These are phyloP conservation scores for Deroplatys truncata DNA, from an alignment of 2,888 invertebrate species.

Conservation along the genomic window DNA sequence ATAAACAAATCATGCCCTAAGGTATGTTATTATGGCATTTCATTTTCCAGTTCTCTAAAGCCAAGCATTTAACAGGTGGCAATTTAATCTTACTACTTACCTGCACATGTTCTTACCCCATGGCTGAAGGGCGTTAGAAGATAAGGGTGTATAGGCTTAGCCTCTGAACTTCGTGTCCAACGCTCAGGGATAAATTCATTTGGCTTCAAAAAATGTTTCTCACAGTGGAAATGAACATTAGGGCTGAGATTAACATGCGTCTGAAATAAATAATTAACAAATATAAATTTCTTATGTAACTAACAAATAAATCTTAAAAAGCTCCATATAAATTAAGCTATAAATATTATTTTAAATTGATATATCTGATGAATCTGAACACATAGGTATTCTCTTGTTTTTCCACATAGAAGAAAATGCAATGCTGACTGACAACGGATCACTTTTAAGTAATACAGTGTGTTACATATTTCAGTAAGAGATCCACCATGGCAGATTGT, in stretches of 20 bases:
- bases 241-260: constrained; percentile 33
- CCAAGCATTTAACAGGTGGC: neutral
- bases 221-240: constrained; percentile 38
- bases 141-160: constrained; percentile 44
- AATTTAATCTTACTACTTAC: constrained; percentile 35
- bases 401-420: neutral
- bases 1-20: no score
- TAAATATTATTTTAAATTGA: neutral
- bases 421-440: no score
- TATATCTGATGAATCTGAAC: neutral
- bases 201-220: constrained; percentile 37
- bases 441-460: no score
- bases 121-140: constrained; percentile 50
- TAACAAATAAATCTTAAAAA: neutral
- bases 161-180: constrained; percentile 37
- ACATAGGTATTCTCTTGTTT: neutral
- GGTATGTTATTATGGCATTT: no score
- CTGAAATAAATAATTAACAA: constrained; percentile 15
- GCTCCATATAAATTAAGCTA: neutral
- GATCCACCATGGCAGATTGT: no score
- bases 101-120: constrained; percentile 53
- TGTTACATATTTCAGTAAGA: no score
- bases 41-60: no score
- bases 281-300: neutral
- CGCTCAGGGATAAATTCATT: constrained; percentile 39